These are phyloP conservation scores for Agrypnus murinus DNA, from an alignment of 2,888 invertebrate genomes.

Conservation along the genomic window DNA sequence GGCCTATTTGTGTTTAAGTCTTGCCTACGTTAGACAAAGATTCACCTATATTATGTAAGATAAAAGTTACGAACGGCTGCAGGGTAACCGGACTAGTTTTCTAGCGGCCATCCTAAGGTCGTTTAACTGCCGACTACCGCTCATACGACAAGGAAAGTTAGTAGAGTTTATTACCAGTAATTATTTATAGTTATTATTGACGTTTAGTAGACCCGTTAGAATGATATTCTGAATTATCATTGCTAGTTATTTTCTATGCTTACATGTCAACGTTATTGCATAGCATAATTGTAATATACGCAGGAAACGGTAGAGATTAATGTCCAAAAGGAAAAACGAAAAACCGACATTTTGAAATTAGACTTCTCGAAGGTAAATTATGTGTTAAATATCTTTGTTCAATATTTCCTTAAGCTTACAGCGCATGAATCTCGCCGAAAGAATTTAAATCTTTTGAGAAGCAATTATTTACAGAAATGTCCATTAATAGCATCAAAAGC, in stretches of 20 bases:
- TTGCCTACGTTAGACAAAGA: conserved; percentile 45
- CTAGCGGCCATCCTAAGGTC: conserved; percentile 56
- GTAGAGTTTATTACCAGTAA: conserved; percentile 55
- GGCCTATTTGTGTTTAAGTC: conserved; percentile 26
- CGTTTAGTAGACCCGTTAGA: conserved; percentile 48
- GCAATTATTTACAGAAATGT: too few relatives aligned
- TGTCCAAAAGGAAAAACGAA: too few relatives aligned
- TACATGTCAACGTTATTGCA: not conserved
- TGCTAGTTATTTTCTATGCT: not conserved
- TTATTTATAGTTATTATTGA: conserved; percentile 57
- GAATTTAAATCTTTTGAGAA: too few relatives aligned
- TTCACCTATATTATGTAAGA: conserved; percentile 47
- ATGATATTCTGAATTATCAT: conserved; percentile 12
- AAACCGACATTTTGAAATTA: too few relatives aligned
- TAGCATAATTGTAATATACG: not conserved
- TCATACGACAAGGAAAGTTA: conserved; percentile 51
- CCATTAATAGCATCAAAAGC: too few relatives aligned
- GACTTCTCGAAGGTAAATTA: too few relatives aligned
- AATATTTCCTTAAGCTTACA: too few relatives aligned
- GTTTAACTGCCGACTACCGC: conserved; percentile 57
- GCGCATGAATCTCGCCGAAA: too few relatives aligned
- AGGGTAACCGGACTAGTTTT: conserved; percentile 55
- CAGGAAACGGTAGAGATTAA: too few relatives aligned
- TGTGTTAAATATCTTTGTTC: too few relatives aligned
- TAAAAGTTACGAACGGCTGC: conserved; percentile 31